phyloP scores from a whole-genome alignment of 2,113 vertebrate species.

The Capra hircus region DNA sequence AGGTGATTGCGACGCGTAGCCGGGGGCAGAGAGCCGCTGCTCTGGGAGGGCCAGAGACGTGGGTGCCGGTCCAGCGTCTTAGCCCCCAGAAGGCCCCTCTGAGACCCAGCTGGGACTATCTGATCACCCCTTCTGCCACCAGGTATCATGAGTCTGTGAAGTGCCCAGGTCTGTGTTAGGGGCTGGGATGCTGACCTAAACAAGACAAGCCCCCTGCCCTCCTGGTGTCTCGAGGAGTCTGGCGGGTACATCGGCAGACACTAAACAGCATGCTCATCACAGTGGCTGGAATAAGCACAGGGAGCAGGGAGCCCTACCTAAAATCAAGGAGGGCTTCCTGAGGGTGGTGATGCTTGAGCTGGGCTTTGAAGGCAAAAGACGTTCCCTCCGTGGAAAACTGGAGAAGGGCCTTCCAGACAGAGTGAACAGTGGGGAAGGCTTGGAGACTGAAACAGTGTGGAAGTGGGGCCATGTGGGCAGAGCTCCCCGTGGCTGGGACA shows the following conservation, averaged over 20 bases:
- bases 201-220: background rate
- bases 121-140: background rate
- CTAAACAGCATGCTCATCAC: background rate
- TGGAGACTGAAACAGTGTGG: background rate
- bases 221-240: background rate
- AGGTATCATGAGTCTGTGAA: background rate
- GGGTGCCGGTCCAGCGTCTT: background rate
- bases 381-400: background rate
- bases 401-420: background rate
- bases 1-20: rapidly evolving
- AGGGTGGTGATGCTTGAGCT: background rate
- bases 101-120: background rate
- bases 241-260: rapidly evolving
- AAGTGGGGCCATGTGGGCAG: rapidly evolving
- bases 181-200: background rate
- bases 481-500: background rate
- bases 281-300: background rate
- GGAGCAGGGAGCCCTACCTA: too few relatives aligned
- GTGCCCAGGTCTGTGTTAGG: background rate
- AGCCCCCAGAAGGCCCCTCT: background rate
- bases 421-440: background rate
- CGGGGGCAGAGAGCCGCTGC: background rate
- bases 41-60: background rate
- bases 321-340: background rate
- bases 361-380: background rate